A percentile compares a stretch with the other conserved stretches of the same genome.
phyloP scores from a whole-genome alignment of 2,113 vertebrate species.

The Tetrao urogallus region DNA sequence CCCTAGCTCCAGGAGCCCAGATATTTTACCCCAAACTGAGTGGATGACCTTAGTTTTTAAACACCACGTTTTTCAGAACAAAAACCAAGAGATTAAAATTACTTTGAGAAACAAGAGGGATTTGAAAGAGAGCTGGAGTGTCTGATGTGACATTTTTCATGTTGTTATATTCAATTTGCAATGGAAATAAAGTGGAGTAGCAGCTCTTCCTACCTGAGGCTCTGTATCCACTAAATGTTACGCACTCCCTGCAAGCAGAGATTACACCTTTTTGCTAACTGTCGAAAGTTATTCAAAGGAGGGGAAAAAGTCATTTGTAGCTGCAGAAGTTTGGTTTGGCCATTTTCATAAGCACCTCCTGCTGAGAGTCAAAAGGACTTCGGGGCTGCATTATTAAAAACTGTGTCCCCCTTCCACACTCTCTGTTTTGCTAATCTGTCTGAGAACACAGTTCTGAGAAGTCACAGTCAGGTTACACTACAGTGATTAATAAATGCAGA shows the following conservation, averaged over 20 bases:
- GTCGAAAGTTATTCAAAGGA: not conserved
- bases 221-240: not conserved
- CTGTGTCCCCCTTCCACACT: not conserved
- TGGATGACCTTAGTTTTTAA: not conserved
- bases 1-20: not conserved
- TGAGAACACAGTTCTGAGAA: not conserved
- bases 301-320: not conserved
- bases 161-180: constrained; percentile 5
- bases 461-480: not conserved
- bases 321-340: not conserved
- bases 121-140: not conserved
- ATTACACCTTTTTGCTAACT: constrained; percentile 5
- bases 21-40: not conserved
- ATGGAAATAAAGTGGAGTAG: constrained; percentile 27
- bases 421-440: not conserved
- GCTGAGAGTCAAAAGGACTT: not conserved
- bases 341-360: not conserved
- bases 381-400: not conserved
- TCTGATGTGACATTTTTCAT: constrained; percentile 23
- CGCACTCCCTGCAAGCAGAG: not conserved
- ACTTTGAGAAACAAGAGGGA: not conserved
- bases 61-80: not conserved
- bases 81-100: not conserved
- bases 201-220: not conserved
- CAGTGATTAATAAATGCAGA: not conserved